Base-by-base conservation (phyloP, 2,113 vertebrate species). In the Caranx melampygus region DNA sequence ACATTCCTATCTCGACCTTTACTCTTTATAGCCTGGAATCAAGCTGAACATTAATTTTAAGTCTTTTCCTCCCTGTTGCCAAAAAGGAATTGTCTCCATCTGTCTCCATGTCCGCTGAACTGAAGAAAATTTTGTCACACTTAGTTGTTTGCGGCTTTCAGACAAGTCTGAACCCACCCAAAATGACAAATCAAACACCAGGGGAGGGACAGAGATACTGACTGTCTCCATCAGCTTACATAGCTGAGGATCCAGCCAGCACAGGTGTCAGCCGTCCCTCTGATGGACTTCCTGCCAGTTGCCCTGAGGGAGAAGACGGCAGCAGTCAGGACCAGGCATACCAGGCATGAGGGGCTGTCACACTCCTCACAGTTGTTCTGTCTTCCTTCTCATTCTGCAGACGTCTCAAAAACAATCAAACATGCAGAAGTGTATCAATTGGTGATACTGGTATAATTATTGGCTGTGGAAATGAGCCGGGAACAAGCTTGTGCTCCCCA, bases 261-360 rank as follows among this genome's bases (percentile, higher is more conserved):
- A 35, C 86, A 83, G 85, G 85, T 90, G 88, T 92, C 83, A 77
- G 69, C 83, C 62, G 2, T 83, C 34, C 35, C 49, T 70, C 81
- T 64, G 65, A 85, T 61, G 72, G 87, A 78, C 75, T 71, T 69
- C 59, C 75, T 74, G 85, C 72, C 75, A 74, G 58, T 83, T 62
- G 88, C 69, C 77, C 82, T 3, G n/a, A 63, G 85, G 78, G 83
- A 78, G 37, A 60, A n/a, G 47, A 70, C 72, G 42, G 73, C 74
- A 68, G 76, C 64, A 64, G 76, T 71, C 66, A 77, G 68, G 70
- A 66, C 47, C 63, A 78, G 40, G 20, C 68, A 26, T 54, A 34
- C 31, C 26, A 26, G 26, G 26, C 26, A 26, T 66, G 16, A 60
- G 60, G 68, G 47, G 58, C 78, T 61, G 68, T 78, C 59, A 67